Conservation (phyloP, 1,140 invertebrate species). For the Calycopis cecrops region DNA sequence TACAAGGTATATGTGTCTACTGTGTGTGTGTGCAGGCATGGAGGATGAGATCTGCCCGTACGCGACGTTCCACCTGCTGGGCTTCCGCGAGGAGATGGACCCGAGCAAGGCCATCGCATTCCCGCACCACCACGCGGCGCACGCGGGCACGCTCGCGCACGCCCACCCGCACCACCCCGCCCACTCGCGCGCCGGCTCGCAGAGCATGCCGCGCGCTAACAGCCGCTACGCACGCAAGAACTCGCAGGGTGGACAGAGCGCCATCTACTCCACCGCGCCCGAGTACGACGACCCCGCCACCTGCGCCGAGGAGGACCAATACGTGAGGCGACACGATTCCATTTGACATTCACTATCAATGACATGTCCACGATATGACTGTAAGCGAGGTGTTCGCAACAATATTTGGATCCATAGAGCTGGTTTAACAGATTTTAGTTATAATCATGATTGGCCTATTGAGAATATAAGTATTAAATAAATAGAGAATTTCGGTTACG, state of each 20-base stretch:
- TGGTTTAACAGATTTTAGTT: too few species aligned
- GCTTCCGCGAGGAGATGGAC: constrained; percentile 96
- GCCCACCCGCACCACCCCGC: constrained; percentile 81
- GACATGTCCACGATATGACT: too few species aligned
- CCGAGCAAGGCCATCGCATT: constrained; percentile 92
- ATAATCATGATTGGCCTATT: too few species aligned
- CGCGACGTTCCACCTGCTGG: constrained; percentile 94
- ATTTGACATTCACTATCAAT: too few species aligned
- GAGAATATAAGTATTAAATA: too few species aligned
- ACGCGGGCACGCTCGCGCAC: constrained; percentile 87
- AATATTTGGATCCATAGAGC: too few species aligned
- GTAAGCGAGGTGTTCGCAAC: too few species aligned
- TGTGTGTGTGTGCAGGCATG: constrained; percentile 79
- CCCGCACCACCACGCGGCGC: constrained; percentile 83
- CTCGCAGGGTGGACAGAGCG: constrained; percentile 80
- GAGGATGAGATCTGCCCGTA: constrained; percentile 96
- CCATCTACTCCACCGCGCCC: constrained; percentile 83
- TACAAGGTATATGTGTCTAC: too few species aligned
- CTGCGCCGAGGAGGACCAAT: constrained; percentile 91
- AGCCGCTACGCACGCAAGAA: constrained; percentile 82
- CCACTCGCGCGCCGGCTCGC: constrained; percentile 90
- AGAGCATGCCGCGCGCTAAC: constrained; percentile 88
- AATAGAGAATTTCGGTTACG: too few species aligned
- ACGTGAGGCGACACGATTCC: constrained; percentile 65
- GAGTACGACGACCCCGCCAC: constrained; percentile 94